Percentiles rank a stretch among this genome's conserved stretches.
Conservation (phyloP, 2,797 vertebrate species). For the Sebastes hopkinsi region DNA sequence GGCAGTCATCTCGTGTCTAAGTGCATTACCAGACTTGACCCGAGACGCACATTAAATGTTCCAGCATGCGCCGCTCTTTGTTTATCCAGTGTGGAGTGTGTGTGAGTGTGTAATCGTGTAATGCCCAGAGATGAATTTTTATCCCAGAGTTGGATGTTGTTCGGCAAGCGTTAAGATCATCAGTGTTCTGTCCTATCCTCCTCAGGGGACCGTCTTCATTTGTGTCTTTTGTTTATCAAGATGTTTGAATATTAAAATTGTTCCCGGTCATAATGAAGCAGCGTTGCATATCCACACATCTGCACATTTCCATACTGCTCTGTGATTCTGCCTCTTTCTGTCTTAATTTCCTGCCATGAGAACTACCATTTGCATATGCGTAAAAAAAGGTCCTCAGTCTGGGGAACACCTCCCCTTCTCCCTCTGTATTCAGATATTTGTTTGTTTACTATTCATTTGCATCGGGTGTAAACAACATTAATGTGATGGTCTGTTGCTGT, state of each 20-base stretch:
- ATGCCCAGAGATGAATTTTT: constrained; percentile 43
- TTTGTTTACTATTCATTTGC: constrained; percentile 76
- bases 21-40: constrained; percentile 73
- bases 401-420: constrained; percentile 39
- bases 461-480: constrained; percentile 73
- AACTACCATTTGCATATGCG: constrained; percentile 67
- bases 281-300: constrained; percentile 70
- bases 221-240: constrained; percentile 78
- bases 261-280: constrained; percentile 72
- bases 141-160: constrained; percentile 48
- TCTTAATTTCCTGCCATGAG: constrained; percentile 76
- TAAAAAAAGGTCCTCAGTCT: constrained; percentile 61
- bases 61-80: constrained; percentile 62
- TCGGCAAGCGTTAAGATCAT: constrained; percentile 60
- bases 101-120: constrained; percentile 37
- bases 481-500: constrained; percentile 61
- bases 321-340: constrained; percentile 60
- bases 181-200: constrained; percentile 57
- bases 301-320: constrained; percentile 73
- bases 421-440: constrained; percentile 58
- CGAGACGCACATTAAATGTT: constrained; percentile 68
- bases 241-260: constrained; percentile 77
- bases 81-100: constrained; percentile 41
- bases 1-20: constrained; percentile 64
- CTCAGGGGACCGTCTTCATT: constrained; percentile 59